A percentile compares a stretch with the other conserved stretches of the same genome.
Evolutionary conservation across 2,113 vertebrate genomes (phyloP).

Genomic region (Rhizomys pruinosus): DNA sequence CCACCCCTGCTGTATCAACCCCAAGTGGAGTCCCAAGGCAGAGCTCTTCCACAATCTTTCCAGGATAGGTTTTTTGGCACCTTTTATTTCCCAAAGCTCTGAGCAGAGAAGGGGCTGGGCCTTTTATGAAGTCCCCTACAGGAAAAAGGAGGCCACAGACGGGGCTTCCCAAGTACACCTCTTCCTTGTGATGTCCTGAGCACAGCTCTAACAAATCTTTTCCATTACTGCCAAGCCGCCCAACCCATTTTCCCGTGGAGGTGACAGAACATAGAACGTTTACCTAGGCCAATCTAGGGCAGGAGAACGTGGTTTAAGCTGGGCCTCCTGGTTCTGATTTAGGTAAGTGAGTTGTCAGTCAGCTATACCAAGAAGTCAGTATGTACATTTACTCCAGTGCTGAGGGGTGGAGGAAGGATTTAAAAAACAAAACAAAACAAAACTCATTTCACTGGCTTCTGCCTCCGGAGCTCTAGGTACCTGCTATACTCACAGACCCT

Average conservation of each 20-base stretch:
- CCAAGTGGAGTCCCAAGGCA: constrained; percentile 22
- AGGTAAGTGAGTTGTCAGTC: not conserved
- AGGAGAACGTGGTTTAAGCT: not conserved
- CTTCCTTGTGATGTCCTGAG: not conserved
- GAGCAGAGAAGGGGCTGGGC: not conserved
- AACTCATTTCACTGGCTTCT: not conserved
- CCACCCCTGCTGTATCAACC: not conserved
- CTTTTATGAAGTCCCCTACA: not conserved
- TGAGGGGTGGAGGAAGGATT: not conserved
- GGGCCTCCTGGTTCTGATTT: not conserved
- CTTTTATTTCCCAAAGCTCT: constrained; percentile 51
- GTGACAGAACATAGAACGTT: not conserved
- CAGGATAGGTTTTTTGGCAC: not conserved
- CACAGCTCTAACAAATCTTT: not conserved
- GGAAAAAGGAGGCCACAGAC: not conserved
- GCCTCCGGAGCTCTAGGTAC: not conserved
- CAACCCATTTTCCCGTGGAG: not conserved
- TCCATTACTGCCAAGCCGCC: not conserved
- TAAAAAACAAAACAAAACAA: not conserved
- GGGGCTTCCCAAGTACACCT: not conserved
- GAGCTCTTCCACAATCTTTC: constrained; percentile 10
- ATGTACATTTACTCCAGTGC: not conserved
- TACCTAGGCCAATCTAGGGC: not conserved
- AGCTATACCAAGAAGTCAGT: not conserved
- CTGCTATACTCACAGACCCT: not conserved